A percentile compares a stretch with the other conserved stretches of the same genome.
Conservation (phyloP, 1,140 invertebrate genomes). For the Brachionus rotundiformis region DNA sequence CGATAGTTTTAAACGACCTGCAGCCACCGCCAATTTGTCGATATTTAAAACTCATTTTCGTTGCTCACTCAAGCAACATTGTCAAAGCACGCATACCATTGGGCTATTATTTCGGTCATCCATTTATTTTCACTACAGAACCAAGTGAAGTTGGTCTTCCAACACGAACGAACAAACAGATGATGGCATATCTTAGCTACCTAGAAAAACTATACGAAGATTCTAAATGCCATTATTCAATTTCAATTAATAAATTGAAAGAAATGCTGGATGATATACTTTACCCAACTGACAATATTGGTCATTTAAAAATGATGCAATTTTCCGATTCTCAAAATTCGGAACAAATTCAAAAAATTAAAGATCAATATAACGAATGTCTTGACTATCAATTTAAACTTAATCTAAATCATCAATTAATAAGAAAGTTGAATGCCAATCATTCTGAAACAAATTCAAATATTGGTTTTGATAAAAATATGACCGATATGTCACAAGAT, state of each 20-base stretch:
- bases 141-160: neutral
- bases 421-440: neutral
- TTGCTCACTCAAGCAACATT: conserved; percentile 19
- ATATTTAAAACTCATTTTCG: conserved; percentile 75
- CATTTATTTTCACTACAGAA: neutral
- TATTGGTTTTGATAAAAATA: conserved; percentile 66
- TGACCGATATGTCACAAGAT: conserved; percentile 77
- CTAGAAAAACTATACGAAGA: conserved; percentile 49
- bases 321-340: neutral
- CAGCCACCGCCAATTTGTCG: conserved; percentile 83
- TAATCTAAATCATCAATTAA: conserved; percentile 8
- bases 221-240: conserved; percentile 43
- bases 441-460: neutral
- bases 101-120: conserved; percentile 58
- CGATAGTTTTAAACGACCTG: conserved; percentile 80
- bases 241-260: conserved; percentile 3
- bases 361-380: conserved; percentile 41
- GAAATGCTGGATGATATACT: conserved; percentile 31
- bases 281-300: conserved; percentile 39
- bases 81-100: conserved; percentile 21
- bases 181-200: conserved; percentile 26
- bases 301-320: conserved; percentile 52
- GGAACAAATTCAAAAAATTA: conserved; percentile 20
- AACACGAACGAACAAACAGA: neutral
- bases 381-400: conserved; percentile 39